Base-by-base conservation (phyloP, 2,113 vertebrate species). In the Dinomys branickii region DNA sequence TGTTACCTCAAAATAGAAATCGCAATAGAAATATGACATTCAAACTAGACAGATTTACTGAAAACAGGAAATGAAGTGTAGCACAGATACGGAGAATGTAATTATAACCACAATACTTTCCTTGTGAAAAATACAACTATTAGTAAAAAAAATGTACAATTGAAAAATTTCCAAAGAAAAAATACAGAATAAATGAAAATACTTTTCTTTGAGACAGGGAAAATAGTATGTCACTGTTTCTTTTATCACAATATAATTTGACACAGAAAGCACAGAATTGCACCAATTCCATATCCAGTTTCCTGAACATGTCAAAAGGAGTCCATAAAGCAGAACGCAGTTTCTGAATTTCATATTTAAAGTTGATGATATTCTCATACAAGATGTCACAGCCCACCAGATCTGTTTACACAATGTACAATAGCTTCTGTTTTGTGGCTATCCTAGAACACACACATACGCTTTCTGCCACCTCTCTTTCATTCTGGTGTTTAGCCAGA, bases 121-220 rank as follows among this genome's bases (percentile, higher is more conserved):
- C 98, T 99, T 99, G 99, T 99, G 99, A 99, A 99, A 99, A 99
- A 99, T 99, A 99, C 98, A 99, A 99, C 99, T 99, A 99, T 99
- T 98, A 99, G 98, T 99, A 99, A 99, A 98, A 99, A 99, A 99
- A 99, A 99, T 99, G 98, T 99, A 99, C 98, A 99, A 98, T 98
- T 99, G 98, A 98, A 84, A 84, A 97, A 94, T 98, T 98, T 97
- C 96, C 93, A 97, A 98, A 97, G 94, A 98, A 97, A 98, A 98
- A 98, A 97, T 95, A 98, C 96, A 98, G 98, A 99, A 99, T 98
- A 99, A 99, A 99, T 98, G 98, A 98, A 99, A 99, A 98, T 99
- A 98, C 97, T 98, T 98, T 99, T 98, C 98, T 98, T 99, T 97
- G 98, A 98, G 98, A 99, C 97, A 98, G 98, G 99, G 99, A 99